Percentiles rank a stretch among this genome's conserved stretches.
phyloP scores from a whole-genome alignment of 2,113 vertebrate species.

The Saccopteryx leptura region DNA sequence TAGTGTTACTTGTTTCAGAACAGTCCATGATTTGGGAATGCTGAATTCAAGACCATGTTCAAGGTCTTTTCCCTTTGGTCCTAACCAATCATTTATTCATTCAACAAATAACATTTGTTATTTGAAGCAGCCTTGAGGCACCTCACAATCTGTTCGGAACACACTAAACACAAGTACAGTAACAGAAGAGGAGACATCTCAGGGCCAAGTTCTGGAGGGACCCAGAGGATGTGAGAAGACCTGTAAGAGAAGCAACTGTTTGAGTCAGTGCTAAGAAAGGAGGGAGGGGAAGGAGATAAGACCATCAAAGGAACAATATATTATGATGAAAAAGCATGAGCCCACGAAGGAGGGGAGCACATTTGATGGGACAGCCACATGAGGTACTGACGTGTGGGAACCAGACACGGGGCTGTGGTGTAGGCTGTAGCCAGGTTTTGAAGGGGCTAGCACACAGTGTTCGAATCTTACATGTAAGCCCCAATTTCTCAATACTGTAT shows the following conservation, averaged over 20 bases:
- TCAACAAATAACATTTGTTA: background rate
- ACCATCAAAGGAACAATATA: background rate
- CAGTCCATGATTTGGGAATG: background rate
- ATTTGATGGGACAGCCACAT: background rate
- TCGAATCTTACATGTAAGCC: background rate
- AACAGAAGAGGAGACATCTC: background rate
- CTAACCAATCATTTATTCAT: background rate
- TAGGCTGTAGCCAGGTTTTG: background rate
- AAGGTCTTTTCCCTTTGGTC: slow-evolving; percentile 7
- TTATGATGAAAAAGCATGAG: background rate
- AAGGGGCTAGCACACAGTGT: background rate
- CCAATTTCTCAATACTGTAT: background rate
- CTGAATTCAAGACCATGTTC: background rate
- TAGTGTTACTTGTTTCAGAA: background rate
- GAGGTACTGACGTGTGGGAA: background rate
- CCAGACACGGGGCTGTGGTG: background rate
- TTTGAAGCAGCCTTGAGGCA: background rate
- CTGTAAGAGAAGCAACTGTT: background rate
- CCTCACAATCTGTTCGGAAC: background rate
- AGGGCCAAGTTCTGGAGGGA: background rate
- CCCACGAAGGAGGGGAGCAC: background rate
- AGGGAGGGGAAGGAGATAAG: background rate
- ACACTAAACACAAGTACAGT: background rate
- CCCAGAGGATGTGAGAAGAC: background rate
- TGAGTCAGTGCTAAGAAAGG: background rate